Evolutionary conservation across 2,113 vertebrate genomes (phyloP).

Genomic region (Plotosus lineatus): DNA sequence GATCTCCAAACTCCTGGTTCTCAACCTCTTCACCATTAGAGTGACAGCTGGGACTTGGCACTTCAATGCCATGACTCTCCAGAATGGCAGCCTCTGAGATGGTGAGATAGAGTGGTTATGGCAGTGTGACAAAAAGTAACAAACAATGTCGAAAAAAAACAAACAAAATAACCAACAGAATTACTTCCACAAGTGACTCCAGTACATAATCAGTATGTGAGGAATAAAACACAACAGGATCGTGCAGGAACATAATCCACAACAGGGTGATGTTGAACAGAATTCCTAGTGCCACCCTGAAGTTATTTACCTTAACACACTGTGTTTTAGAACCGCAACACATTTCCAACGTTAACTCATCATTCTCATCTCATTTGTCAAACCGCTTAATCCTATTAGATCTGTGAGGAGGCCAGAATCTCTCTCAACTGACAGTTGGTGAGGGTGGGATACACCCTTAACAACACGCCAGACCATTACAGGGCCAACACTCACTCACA

Average conservation of each 20-base stretch:
- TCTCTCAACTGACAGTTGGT: no score
- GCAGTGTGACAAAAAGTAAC: not conserved
- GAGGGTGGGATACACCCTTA: no score
- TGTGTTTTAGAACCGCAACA: not conserved
- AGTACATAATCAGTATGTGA: not conserved
- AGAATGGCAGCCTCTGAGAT: conserved; percentile 79
- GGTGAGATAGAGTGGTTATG: not conserved
- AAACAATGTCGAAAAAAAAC: no score
- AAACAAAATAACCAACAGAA: not conserved
- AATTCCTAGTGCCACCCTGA: not conserved
- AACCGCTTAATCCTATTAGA: no score
- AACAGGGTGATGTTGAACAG: not conserved
- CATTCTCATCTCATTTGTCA: no score
- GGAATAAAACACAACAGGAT: not conserved
- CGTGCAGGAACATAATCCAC: not conserved
- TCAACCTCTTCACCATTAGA: conserved; percentile 78
- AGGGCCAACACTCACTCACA: no score
- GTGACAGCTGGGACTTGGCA: conserved; percentile 79
- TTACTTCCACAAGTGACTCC: not conserved
- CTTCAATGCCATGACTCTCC: conserved; percentile 81
- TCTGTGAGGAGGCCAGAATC: no score
- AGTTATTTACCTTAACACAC: not conserved
- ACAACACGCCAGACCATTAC: no score
- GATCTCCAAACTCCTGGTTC: conserved; percentile 75
- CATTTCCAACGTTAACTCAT: not conserved